Evolutionary conservation across 2,797 vertebrate genomes (phyloP), one percentile per base, ranked within the genome.

Genomic region (Sebastes oblongus): DNA sequence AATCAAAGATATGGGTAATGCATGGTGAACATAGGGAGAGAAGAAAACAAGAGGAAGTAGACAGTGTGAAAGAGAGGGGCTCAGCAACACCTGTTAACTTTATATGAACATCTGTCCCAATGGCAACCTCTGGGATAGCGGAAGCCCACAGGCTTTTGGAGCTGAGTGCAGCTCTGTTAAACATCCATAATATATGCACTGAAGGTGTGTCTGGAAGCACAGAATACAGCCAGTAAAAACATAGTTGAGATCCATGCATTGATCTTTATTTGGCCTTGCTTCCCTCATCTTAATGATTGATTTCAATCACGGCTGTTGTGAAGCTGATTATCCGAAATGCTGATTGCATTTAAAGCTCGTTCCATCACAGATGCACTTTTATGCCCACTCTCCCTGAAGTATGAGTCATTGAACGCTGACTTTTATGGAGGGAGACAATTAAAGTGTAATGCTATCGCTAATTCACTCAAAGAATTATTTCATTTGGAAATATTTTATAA

Each of bases 71-170:
- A 58, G 46, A 81, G 62, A 20, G 65, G 24, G 7, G 16, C 30
- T 89, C 25, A 27, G 55, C 8, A 90, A 86, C 91, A 92, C 83
- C 90, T 91, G 86, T 83, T 87, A 80, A 52, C 75, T 89, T 90
- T 86, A 85, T 77, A 73, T 70, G 79, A 92, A 86, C 91, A 92
- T 83, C 83, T 92, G 91, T 89, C 89, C 77, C 77, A 20, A 5
- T 50, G 60, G 65, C 62, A 86, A 75, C 84, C 84, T 74, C 77
- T 54, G 67, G 86, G 88, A 88, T 6, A 6, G 62, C 4, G 12
- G 82, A 75, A 29, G 69, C 79, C 80, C 8, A 6, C 46, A 66
- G 84, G 88, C 71, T 80, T 86, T 24, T 32, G 83, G 74, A 75
- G 67, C 65, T 55, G 73, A 88, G 75, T 50, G 64, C 78, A 29